phyloP scores from a whole-genome alignment of 2,113 vertebrate species.

The Corythoichthys haematopterus region DNA sequence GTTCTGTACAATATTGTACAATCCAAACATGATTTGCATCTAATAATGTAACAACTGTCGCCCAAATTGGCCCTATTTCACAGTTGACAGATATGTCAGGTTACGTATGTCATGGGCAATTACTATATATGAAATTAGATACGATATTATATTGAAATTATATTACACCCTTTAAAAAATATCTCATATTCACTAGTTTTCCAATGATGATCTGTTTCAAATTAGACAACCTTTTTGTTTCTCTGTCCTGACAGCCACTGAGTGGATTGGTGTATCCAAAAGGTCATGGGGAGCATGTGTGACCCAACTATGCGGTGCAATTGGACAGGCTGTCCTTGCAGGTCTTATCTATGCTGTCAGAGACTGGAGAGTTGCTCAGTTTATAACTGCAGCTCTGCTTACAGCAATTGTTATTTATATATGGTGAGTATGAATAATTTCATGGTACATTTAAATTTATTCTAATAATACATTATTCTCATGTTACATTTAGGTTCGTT shows the following conservation, averaged over 20 bases:
- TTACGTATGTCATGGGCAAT: no score
- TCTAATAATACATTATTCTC: background rate
- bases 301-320: constrained; percentile 37
- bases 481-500: constrained; percentile 63
- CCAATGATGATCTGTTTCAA: background rate
- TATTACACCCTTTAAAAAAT: background rate
- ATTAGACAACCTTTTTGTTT: background rate
- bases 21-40: no score
- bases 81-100: no score
- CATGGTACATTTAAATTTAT: background rate
- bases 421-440: constrained; percentile 53
- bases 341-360: constrained; percentile 68
- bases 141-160: background rate
- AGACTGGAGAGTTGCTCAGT: constrained; percentile 77
- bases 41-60: no score
- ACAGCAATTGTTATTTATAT: constrained; percentile 52
- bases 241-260: constrained; percentile 50
- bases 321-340: constrained; percentile 54
- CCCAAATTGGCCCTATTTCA: no score
- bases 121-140: no score
- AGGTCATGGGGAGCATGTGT: constrained; percentile 57
- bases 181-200: background rate
- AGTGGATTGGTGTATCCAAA: constrained; percentile 60
- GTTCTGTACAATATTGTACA: no score
- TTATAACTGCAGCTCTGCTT: constrained; percentile 50